A percentile compares a stretch with the other conserved stretches of the same genome.
Evolutionary conservation across 2,113 vertebrate species (phyloP).

Genomic region (Mus musculus): DNA sequence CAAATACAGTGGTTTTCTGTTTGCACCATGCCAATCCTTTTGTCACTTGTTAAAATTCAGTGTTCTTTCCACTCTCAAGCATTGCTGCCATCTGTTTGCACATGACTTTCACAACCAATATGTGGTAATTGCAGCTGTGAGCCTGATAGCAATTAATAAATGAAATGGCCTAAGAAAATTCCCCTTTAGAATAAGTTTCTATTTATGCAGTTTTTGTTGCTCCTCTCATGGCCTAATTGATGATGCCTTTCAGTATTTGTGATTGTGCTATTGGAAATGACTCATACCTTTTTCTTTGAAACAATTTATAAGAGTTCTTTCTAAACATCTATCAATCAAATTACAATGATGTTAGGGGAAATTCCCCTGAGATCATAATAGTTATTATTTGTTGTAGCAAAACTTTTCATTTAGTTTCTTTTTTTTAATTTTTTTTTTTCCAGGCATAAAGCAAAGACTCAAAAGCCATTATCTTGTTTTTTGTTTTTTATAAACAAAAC

Average conservation of each 20-base stretch:
- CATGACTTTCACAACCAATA: slow-evolving; percentile 73
- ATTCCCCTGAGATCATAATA: slow-evolving; percentile 29
- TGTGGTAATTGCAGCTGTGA: slow-evolving; percentile 73
- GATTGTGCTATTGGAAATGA: background rate
- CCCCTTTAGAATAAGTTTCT: background rate
- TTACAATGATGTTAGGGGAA: slow-evolving; percentile 40
- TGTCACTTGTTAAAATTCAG: slow-evolving; percentile 80
- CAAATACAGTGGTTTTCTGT: slow-evolving; percentile 39
- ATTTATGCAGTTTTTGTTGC: background rate
- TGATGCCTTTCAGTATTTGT: slow-evolving; percentile 41
- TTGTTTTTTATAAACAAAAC: too few species aligned
- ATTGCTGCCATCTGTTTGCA: slow-evolving; percentile 76
- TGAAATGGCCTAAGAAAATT: slow-evolving; percentile 57
- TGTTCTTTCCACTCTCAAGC: slow-evolving; percentile 72
- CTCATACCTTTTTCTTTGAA: slow-evolving; percentile 12
- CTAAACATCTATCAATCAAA: background rate
- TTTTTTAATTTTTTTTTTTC: too few species aligned
- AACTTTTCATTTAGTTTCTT: slow-evolving; percentile 49
- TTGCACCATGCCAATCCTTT: slow-evolving; percentile 72
- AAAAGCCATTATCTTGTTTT: too few species aligned
- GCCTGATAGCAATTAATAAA: slow-evolving; percentile 67
- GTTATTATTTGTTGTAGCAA: background rate
- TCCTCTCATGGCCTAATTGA: background rate
- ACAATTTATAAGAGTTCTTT: background rate
- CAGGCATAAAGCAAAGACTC: too few species aligned